phyloP scores from a whole-genome alignment of 2,113 vertebrate genomes.

The Carettochelys insculpta region DNA sequence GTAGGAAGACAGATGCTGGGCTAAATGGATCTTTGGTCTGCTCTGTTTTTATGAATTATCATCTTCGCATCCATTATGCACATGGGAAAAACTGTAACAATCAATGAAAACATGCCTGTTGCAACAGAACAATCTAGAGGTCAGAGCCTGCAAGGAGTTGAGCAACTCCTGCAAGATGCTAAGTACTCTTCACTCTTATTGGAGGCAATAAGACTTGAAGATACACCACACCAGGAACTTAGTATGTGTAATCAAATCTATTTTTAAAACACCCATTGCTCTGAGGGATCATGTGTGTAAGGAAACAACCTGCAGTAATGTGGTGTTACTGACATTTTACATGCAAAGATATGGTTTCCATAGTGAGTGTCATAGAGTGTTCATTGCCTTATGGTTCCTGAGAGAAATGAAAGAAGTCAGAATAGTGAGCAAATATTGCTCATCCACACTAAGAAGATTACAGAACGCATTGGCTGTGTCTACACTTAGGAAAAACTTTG shows the following conservation, averaged over 20 bases:
- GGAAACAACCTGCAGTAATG: not conserved
- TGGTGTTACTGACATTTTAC: slow-evolving; percentile 19
- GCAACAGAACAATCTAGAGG: not conserved
- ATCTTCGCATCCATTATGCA: not conserved
- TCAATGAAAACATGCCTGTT: not conserved
- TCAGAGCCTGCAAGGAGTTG: not conserved
- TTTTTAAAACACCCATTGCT: slow-evolving; percentile 61
- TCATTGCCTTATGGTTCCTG: not conserved
- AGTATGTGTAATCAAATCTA: slow-evolving; percentile 29
- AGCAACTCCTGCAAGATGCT: not conserved
- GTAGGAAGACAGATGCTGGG: no score
- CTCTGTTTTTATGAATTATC: not conserved
- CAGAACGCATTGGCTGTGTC: not conserved
- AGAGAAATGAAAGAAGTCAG: not conserved
- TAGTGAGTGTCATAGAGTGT: not conserved
- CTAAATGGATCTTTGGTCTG: no score
- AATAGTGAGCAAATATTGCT: not conserved
- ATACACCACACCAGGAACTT: slow-evolving; percentile 18
- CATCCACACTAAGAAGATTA: no score
- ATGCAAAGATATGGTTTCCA: not conserved
- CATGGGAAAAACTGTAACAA: not conserved
- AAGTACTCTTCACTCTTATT: not conserved
- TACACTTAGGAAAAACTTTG: no score
- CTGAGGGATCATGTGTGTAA: not conserved
- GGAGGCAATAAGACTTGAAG: not conserved